A percentile compares a stretch with the other conserved stretches of the same genome.
These are phyloP conservation scores for Eupeodes latifasciatus DNA, from an alignment of 2,888 invertebrate genomes.

Conservation along the genomic window DNA sequence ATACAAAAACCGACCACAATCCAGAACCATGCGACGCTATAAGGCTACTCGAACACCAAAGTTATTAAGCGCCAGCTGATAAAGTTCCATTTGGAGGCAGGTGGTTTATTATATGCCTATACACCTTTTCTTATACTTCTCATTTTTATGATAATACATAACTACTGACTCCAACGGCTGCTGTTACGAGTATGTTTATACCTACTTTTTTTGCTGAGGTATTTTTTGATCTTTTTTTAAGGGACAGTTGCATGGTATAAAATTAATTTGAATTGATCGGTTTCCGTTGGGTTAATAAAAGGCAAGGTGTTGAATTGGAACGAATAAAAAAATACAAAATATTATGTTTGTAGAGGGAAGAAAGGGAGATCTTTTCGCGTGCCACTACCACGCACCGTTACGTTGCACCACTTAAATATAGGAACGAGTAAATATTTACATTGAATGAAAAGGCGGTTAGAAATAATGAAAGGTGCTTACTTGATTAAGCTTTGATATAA, in stretches of 20 bases:
- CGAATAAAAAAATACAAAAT: background rate
- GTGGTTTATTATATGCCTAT: constrained; percentile 61
- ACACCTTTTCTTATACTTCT: constrained; percentile 67
- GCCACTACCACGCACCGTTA: background rate
- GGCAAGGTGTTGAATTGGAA: constrained; percentile 46
- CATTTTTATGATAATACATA: constrained; percentile 45
- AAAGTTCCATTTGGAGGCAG: constrained; percentile 54
- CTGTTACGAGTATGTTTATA: background rate
- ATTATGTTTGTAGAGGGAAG: background rate
- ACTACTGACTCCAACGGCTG: constrained; percentile 36
- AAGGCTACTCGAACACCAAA: background rate
- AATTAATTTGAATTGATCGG: constrained; percentile 61
- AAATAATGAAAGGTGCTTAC: background rate
- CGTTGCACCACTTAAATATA: background rate
- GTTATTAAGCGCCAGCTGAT: constrained; percentile 70
- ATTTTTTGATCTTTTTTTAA: constrained; percentile 29
- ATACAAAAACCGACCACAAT: background rate
- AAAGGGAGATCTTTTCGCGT: constrained; percentile 31
- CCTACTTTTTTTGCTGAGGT: background rate
- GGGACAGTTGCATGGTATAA: constrained; percentile 39
- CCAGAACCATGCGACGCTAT: background rate
- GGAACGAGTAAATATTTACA: background rate
- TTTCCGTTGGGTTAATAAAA: constrained; percentile 17
- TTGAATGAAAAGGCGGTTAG: constrained; percentile 10
- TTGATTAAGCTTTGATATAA: background rate